Evolutionary conservation across 2,888 invertebrate genomes (phyloP).

Genomic region (Hyppa rectilinea): DNA sequence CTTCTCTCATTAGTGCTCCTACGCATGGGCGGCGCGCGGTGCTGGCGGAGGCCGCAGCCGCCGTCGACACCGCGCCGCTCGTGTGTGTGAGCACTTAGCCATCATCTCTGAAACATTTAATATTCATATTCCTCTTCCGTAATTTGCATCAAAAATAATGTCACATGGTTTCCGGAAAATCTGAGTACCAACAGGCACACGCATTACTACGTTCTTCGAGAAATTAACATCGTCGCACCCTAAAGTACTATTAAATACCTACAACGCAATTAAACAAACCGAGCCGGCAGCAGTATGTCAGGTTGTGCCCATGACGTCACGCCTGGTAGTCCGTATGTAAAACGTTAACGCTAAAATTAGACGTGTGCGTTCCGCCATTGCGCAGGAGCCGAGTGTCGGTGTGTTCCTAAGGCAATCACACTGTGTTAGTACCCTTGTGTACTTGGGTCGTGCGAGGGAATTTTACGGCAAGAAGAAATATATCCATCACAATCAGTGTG

Average conservation of each 20-base stretch:
- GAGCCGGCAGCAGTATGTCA: constrained; percentile 2
- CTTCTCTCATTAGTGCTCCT: not conserved
- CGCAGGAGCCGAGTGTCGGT: not conserved
- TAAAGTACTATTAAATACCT: not conserved
- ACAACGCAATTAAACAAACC: constrained; percentile 32
- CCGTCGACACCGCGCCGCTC: too few species aligned
- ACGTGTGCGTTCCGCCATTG: constrained; percentile 33
- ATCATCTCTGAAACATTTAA: not conserved
- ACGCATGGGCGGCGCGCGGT: too few species aligned
- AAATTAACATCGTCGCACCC: not conserved
- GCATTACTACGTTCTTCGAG: not conserved
- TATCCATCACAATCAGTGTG: too few species aligned
- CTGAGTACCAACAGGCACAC: not conserved
- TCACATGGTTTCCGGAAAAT: not conserved
- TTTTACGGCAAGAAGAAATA: not conserved
- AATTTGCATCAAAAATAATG: not conserved
- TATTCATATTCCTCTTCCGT: not conserved
- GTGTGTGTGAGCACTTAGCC: too few species aligned
- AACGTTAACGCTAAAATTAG: constrained; percentile 38
- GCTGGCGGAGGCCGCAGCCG: too few species aligned
- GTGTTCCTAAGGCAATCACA: not conserved
- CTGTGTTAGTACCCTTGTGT: not conserved
- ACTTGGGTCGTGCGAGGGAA: not conserved
- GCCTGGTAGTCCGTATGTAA: not conserved
- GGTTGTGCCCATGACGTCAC: constrained; percentile 9